Percentiles rank a stretch among this genome's conserved stretches.
These are phyloP conservation scores for Premnoplex brunnescens DNA, from an alignment of 2,797 vertebrate species.

Conservation along the genomic window DNA sequence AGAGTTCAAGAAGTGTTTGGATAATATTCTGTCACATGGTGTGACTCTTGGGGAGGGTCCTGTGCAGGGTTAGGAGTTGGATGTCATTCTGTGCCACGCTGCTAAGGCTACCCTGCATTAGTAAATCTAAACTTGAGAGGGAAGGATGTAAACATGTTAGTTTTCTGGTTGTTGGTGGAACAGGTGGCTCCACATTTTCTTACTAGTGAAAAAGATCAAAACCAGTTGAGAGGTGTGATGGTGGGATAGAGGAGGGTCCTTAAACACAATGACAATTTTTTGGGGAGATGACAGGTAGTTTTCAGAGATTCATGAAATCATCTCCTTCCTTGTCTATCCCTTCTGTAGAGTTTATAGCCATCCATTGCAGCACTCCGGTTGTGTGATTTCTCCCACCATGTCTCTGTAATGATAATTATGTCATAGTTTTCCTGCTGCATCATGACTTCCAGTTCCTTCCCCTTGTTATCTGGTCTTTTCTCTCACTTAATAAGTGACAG, in stretches of 20 bases:
- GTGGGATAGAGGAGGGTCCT: not conserved
- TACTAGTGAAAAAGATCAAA: not conserved
- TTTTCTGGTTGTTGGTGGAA: not conserved
- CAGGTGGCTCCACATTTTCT: not conserved
- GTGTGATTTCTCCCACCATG: not conserved
- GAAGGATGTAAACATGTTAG: not conserved
- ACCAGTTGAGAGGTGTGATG: not conserved
- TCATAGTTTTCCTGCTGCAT: not conserved
- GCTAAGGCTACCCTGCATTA: not conserved
- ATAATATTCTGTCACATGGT: not conserved
- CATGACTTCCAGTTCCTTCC: not conserved
- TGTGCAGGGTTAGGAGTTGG: not conserved
- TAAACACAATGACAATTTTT: not conserved
- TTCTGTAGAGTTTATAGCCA: not conserved
- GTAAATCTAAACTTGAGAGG: not conserved
- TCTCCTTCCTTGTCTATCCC: not conserved
- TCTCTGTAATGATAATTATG: not conserved
- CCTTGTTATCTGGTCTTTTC: not conserved
- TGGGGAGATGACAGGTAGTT: not conserved
- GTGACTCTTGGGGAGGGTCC: not conserved
- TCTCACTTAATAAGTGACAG: not conserved
- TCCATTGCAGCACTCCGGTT: not conserved
- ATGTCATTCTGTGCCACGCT: not conserved
- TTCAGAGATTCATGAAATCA: not conserved
- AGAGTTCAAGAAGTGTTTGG: not conserved